Evolutionary conservation across 2,888 invertebrate species (phyloP).

Genomic region (Lithophane socia): DNA sequence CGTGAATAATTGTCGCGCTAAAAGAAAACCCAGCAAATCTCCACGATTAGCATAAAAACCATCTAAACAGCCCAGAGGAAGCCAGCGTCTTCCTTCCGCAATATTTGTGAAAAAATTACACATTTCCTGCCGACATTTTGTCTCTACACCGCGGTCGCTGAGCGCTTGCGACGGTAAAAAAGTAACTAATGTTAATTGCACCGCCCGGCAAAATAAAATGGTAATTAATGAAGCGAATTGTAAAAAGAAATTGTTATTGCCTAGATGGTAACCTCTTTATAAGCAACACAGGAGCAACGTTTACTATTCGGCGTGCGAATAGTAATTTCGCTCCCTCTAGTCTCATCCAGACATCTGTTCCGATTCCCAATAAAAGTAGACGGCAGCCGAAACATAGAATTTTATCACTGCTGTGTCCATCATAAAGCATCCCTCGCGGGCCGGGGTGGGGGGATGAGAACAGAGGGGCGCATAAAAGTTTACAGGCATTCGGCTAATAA

Average conservation of each 20-base stretch:
- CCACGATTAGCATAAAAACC: constrained; percentile 89
- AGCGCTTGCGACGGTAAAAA: constrained; percentile 78
- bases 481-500: constrained; percentile 90
- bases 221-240: constrained; percentile 84
- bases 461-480: constrained; percentile 88
- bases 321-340: constrained; percentile 68
- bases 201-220: constrained; percentile 81
- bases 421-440: constrained; percentile 84
- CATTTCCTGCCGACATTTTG: constrained; percentile 88
- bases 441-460: constrained; percentile 74
- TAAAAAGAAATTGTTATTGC: constrained; percentile 81
- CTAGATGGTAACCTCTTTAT: constrained; percentile 67
- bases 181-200: constrained; percentile 87
- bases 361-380: constrained; percentile 85
- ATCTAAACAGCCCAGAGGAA: constrained; percentile 88
- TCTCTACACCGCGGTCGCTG: constrained; percentile 77
- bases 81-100: constrained; percentile 88
- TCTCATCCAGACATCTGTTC: constrained; percentile 82
- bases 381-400: constrained; percentile 84
- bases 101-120: constrained; percentile 89
- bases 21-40: constrained; percentile 88
- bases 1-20: constrained; percentile 87
- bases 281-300: constrained; percentile 65
- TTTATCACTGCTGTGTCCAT: constrained; percentile 87
- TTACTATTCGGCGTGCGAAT: constrained; percentile 59